These are phyloP conservation scores for Cephalotes varians DNA, from an alignment of 2,888 invertebrate genomes.

Conservation along the genomic window DNA sequence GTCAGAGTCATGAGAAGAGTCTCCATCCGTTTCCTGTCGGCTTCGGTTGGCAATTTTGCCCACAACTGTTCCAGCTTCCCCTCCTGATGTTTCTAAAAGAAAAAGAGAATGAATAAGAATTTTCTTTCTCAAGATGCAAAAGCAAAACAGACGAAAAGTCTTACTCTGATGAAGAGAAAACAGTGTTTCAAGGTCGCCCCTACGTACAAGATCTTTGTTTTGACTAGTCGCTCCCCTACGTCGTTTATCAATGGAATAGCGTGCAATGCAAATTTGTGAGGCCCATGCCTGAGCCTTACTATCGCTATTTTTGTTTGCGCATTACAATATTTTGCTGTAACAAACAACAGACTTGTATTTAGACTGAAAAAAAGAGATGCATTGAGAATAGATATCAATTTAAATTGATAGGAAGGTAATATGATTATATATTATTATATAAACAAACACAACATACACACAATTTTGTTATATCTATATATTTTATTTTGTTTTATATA, in stretches of 20 bases:
- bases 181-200: conserved; percentile 94
- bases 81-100: conserved; percentile 88
- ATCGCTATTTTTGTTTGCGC: conserved; percentile 91
- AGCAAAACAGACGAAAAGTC: conserved; percentile 18
- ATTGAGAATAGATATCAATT: background rate
- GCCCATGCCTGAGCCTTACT: conserved; percentile 91
- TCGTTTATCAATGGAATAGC: conserved; percentile 90
- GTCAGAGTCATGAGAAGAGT: conserved; percentile 83
- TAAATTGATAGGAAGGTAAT: conserved; percentile 28
- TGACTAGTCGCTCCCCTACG: conserved; percentile 88
- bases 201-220: conserved; percentile 89
- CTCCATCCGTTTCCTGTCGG: conserved; percentile 88
- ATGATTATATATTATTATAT: background rate
- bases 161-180: conserved; percentile 89
- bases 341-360: conserved; percentile 41
- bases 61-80: conserved; percentile 89
- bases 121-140: background rate
- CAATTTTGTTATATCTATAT: background rate
- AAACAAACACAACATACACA: too few species aligned
- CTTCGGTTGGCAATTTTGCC: conserved; percentile 88
- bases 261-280: conserved; percentile 91
- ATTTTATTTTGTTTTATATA: background rate
- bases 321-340: conserved; percentile 92
- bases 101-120: conserved; percentile 19
- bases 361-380: background rate